Evolutionary conservation across 2,888 invertebrate genomes (phyloP).

Genomic region (Pseudeuparius sepicola): DNA sequence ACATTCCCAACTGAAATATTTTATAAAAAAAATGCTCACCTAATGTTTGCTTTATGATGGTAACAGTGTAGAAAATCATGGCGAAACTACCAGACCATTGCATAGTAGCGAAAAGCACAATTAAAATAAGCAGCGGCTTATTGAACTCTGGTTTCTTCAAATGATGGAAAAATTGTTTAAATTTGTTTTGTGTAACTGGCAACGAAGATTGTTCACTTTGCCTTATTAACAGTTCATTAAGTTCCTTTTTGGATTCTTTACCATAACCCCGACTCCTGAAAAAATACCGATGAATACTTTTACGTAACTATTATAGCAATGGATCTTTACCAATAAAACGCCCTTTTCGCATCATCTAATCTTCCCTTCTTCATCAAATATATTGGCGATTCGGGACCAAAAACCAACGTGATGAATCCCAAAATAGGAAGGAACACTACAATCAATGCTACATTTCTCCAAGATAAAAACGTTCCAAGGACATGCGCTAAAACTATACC

Average conservation of each 20-base stretch:
- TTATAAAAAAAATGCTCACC: no score
- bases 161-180: conserved; percentile 1
- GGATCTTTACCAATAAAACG: conserved; percentile 49
- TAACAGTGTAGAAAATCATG: conserved; percentile 58
- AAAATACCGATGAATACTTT: no score
- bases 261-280: conserved; percentile 34
- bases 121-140: conserved; percentile 50
- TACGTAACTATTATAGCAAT: conserved; percentile 48
- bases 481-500: conserved; percentile 55
- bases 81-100: conserved; percentile 63
- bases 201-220: no score
- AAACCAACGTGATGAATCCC: conserved; percentile 41
- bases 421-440: conserved; percentile 41
- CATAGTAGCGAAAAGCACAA: conserved; percentile 52
- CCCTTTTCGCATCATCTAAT: conserved; percentile 45
- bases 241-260: conserved; percentile 42
- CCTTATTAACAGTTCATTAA: conserved; percentile 39
- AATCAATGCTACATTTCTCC: conserved; percentile 39
- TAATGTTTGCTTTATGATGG: conserved; percentile 46
- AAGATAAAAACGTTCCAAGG: conserved; percentile 52
- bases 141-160: conserved; percentile 40
- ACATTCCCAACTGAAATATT: no score
- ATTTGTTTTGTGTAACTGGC: neutral
- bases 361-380: conserved; percentile 54
- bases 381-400: conserved; percentile 55